These are phyloP conservation scores for Denticeps clupeoides DNA, from an alignment of 2,797 vertebrate species.

Conservation along the genomic window DNA sequence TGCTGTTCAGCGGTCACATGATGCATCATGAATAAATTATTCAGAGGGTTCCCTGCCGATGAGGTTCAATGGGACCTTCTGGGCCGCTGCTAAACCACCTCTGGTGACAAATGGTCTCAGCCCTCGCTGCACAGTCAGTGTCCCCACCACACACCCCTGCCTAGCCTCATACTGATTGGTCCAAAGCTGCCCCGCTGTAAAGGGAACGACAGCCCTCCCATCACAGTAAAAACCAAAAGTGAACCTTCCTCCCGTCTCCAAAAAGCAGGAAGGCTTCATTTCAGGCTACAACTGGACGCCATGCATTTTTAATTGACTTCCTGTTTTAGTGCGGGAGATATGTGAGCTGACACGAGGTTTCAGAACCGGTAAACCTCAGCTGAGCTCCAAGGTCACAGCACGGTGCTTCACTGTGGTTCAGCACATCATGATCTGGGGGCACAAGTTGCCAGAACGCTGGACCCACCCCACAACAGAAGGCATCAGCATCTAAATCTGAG, in stretches of 20 bases:
- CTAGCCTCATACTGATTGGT: conserved; percentile 5
- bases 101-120: conserved; percentile 27
- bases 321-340: too few species aligned
- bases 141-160: conserved; percentile 23
- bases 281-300: background rate
- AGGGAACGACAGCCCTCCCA: conserved; percentile 19
- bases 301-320: conserved; percentile 10
- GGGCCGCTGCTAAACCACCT: conserved; percentile 33
- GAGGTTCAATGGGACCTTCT: conserved; percentile 36
- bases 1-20: conserved; percentile 24
- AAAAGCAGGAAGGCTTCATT: conserved; percentile 1
- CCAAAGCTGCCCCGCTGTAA: conserved; percentile 39
- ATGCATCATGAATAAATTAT: conserved; percentile 37
- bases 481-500: too few species aligned
- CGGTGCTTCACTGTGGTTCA: too few species aligned
- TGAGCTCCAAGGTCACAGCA: too few species aligned
- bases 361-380: too few species aligned
- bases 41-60: conserved; percentile 38
- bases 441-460: too few species aligned
- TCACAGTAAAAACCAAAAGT: conserved; percentile 11
- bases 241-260: conserved; percentile 13
- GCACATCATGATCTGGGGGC: too few species aligned
- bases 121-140: conserved; percentile 34
- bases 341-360: too few species aligned
- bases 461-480: too few species aligned